Evolutionary conservation across 2,113 vertebrate genomes (phyloP).

Genomic region (Lipophrys pholis): DNA sequence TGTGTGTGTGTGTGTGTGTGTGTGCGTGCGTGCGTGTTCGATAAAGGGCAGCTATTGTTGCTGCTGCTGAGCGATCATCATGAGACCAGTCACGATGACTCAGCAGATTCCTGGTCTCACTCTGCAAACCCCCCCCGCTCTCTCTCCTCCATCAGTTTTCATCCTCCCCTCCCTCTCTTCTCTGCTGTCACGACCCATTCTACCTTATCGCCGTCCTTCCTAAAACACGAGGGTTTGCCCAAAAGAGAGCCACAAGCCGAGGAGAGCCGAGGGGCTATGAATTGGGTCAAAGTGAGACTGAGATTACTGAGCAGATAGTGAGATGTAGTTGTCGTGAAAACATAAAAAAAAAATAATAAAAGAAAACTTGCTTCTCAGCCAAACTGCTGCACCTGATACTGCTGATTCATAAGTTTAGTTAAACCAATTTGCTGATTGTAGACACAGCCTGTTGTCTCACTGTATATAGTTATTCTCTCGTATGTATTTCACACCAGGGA

Average conservation of each 20-base stretch:
- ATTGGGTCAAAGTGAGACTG: not conserved
- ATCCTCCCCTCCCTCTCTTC: not conserved
- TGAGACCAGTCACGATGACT: conserved; percentile 81
- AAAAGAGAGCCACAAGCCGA: not conserved
- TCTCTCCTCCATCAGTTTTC: conserved; percentile 42
- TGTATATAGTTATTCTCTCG: not conserved
- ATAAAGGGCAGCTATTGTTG: conserved; percentile 77
- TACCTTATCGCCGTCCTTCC: not conserved
- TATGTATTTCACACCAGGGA: conserved; percentile 4
- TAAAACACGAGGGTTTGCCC: conserved; percentile 22
- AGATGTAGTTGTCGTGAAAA: conserved; percentile 28
- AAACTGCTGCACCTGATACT: conserved; percentile 33
- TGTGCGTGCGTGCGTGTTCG: conserved; percentile 42
- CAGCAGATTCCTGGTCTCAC: conserved; percentile 75
- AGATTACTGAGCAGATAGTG: not conserved
- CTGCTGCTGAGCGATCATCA: conserved; percentile 74
- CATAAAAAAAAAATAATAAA: not conserved
- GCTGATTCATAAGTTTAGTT: conserved; percentile 47
- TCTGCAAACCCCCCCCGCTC: not conserved
- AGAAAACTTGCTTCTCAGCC: conserved; percentile 16
- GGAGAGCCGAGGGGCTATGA: not conserved
- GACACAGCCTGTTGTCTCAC: conserved; percentile 14
- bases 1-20: conserved; percentile 48
- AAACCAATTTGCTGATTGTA: conserved; percentile 38
- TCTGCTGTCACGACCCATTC: not conserved